Base-by-base conservation (phyloP, 2,797 vertebrate genomes). In the Champsocephalus esox region DNA sequence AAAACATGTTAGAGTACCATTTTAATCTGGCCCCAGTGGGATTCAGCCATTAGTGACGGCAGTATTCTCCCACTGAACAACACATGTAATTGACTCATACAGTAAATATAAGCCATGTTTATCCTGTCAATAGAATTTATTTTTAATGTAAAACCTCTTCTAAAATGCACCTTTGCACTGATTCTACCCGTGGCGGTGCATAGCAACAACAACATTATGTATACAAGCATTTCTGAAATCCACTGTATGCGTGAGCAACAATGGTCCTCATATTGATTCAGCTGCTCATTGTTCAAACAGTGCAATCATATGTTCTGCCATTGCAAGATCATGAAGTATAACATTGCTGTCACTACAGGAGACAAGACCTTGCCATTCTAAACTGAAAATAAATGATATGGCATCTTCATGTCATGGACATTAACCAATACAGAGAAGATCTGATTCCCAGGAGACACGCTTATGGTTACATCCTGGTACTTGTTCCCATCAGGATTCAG, bases 121-220 rank as follows among this genome's bases (percentile, higher is more conserved):
- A 77, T 73, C 52, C 28, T 72, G 62, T 76, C 61, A 65, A 12
- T 57, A 38, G 24, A 70, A 71, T 17, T 61, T 80, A 68, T 51
- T 84, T 75, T 83, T 87, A 76, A 58, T 66, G 34, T 77, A 49
- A 80, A 70, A 34, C 74, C 41, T 11, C 52, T 58, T 64, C 32
- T 45, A 55, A 56, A 38, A n/a, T 55, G 38, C 63, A 71, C 72
- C 81, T 79, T 44, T 81, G 66, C 46, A 32, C 57, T 67, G 46
- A 79, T 61, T 43, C 11, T 0, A 66, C 66, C 50, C 50, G 9
- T 44, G 16, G 38, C 45, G 44, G 1, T n/a, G 4, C 69, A 21
- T 48, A 41, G 50, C 70, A 79, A 73, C 66, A 72, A n/a, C 52
- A 58, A 16, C 65, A 82, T 60, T n/a, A 52, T 62, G 57, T 54